These are phyloP conservation scores for Elymnias hypermnestra DNA, from an alignment of 1,140 invertebrate species.

Conservation along the genomic window DNA sequence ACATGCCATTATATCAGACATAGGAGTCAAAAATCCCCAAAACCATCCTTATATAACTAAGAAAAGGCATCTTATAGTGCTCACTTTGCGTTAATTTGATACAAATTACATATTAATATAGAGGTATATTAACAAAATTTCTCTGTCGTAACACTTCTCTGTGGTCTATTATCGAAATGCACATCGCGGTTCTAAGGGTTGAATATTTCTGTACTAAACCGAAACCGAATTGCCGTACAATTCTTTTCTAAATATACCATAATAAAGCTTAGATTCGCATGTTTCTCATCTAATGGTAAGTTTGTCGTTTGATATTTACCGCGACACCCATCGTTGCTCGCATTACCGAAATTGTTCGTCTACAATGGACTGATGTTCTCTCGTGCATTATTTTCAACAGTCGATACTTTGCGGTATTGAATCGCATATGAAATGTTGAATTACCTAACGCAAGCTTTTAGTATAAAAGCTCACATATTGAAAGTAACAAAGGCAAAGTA, in stretches of 20 bases:
- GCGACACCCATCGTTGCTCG: slow-evolving; percentile 27
- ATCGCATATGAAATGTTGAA: neutral
- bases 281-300: neutral
- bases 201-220: slow-evolving; percentile 41
- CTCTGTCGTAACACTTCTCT: slow-evolving; percentile 28
- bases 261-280: slow-evolving; percentile 21
- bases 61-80: too few species aligned
- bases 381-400: slow-evolving; percentile 7
- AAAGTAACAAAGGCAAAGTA: too few species aligned
- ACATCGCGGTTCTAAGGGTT: slow-evolving; percentile 65
- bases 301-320: slow-evolving; percentile 29
- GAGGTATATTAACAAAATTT: too few species aligned
- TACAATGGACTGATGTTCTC: slow-evolving; percentile 8
- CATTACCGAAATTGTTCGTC: slow-evolving; percentile 54
- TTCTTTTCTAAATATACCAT: neutral
- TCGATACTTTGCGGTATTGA: slow-evolving; percentile 5
- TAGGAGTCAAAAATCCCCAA: too few species aligned
- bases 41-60: too few species aligned
- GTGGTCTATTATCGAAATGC: slow-evolving; percentile 61
- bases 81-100: too few species aligned
- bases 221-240: slow-evolving; percentile 3
- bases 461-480: too few species aligned
- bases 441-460: neutral
- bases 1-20: too few species aligned
- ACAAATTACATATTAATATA: too few species aligned